Evolutionary conservation across 1,140 invertebrate species (phyloP), one percentile per base, ranked within the genome.

Genomic region (Hetaerina americana): DNA sequence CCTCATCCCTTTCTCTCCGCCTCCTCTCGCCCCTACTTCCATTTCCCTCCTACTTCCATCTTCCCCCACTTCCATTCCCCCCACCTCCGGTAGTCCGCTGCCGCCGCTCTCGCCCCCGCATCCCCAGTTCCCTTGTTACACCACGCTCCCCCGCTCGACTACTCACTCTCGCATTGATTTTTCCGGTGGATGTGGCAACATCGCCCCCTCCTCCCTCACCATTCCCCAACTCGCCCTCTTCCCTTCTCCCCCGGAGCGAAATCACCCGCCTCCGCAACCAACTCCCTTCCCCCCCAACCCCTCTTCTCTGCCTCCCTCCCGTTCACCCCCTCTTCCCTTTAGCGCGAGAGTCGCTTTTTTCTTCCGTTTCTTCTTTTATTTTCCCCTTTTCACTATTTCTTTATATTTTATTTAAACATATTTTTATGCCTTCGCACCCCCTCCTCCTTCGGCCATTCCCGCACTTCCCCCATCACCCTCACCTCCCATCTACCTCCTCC

Each of bases 161-260:
- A 6, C 26, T 22, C 22, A 28, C 68, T 27, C 27, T 28, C 26
- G n/a, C 68, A 26, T 69, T 69, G 66, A 27, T 26, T 27, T 22
- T 69, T 69, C 68, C 68, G 28, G 26, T 28, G 26, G 26, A 28
- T 69, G 26, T 27, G 26, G 68, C 28, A 26, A 69, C 68, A 68
- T 28, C 68, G 26, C 68, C 27, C 26, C 68, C 68, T 12, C 28
- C 22, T 22, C 22, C 68, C 12, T 10, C 68, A 26, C 5, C 40
- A n/a, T 12, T 12, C 40, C 10, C 40, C 22, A 3, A 3, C 40
- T n/a, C 31, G 15, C 40, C 22, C 40, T n/a, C 22, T n/a, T 10
- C 15, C 22, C 40, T 10, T 18, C 40, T n/a, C 22, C 40, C 22
- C 40, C 15, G 40, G 22, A n/a, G 40, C 2, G 22, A 57, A 57